These are phyloP conservation scores for Pedionomus torquatus DNA, from an alignment of 2,113 vertebrate species.

Conservation along the genomic window DNA sequence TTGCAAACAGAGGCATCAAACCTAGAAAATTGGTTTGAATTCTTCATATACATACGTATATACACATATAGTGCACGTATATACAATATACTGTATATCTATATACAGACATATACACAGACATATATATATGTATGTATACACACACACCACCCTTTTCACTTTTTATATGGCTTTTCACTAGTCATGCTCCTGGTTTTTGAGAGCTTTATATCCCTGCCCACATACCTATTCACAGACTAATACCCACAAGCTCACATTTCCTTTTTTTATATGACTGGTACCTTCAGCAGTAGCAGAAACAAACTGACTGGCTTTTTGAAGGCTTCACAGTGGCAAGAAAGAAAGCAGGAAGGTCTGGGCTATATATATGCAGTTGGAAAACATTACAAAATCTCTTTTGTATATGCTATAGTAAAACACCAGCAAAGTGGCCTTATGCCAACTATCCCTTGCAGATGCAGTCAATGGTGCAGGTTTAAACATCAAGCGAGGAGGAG, in stretches of 20 bases:
- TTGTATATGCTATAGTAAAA: neutral
- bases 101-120: neutral
- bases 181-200: neutral
- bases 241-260: neutral
- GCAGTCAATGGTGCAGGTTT: neutral
- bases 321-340: neutral
- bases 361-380: neutral
- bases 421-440: neutral
- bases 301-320: neutral
- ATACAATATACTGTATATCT: neutral
- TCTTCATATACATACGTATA: neutral
- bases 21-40: neutral
- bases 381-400: neutral
- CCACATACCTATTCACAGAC: neutral
- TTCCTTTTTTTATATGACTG: neutral
- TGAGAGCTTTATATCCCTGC: neutral
- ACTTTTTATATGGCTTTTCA: neutral
- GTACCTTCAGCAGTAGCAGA: neutral
- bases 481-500: neutral
- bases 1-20: neutral
- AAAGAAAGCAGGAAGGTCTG: neutral
- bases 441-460: neutral
- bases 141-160: neutral
- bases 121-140: neutral
- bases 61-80: neutral